A percentile compares a stretch with the other conserved stretches of the same genome.
Conservation (phyloP, 2,113 vertebrate genomes). For the Lasiurus borealis region DNA sequence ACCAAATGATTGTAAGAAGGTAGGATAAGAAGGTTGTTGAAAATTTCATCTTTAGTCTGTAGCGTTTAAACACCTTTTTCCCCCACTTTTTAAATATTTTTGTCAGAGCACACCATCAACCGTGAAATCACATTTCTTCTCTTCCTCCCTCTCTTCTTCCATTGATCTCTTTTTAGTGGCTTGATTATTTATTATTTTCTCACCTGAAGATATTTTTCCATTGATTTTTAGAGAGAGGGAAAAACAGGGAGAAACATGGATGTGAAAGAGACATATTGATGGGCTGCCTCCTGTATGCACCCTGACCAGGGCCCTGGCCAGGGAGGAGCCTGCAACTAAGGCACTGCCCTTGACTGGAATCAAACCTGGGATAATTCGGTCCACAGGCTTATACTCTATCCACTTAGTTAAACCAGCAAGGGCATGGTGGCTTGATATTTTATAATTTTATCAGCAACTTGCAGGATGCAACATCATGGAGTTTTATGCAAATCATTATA, state of each 20-base stretch:
- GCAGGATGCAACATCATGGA: not conserved
- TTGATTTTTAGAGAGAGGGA: too few relatives aligned
- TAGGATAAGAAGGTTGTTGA: not conserved
- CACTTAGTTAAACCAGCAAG: too few relatives aligned
- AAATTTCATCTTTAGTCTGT: not conserved
- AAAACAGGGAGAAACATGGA: too few relatives aligned
- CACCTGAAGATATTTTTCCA: too few relatives aligned
- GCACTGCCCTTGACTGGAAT: too few relatives aligned
- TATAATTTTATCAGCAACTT: not conserved
- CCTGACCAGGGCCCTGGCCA: too few relatives aligned
- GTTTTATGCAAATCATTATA: not conserved
- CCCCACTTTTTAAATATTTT: not conserved
- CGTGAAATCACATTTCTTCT: not conserved
- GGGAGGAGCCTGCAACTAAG: too few relatives aligned
- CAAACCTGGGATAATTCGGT: too few relatives aligned
- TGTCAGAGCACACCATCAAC: too few relatives aligned
- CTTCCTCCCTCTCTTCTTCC: not conserved
- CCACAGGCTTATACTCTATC: too few relatives aligned
- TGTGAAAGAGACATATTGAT: too few relatives aligned
- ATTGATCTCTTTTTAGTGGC: not conserved
- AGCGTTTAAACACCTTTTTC: not conserved
- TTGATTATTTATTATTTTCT: not conserved
- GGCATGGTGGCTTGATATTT: not conserved
- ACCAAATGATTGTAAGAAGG: not conserved
- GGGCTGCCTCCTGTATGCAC: too few relatives aligned